Base-by-base conservation (phyloP, 2,113 vertebrate species). In the Oncorhynchus kisutch region DNA sequence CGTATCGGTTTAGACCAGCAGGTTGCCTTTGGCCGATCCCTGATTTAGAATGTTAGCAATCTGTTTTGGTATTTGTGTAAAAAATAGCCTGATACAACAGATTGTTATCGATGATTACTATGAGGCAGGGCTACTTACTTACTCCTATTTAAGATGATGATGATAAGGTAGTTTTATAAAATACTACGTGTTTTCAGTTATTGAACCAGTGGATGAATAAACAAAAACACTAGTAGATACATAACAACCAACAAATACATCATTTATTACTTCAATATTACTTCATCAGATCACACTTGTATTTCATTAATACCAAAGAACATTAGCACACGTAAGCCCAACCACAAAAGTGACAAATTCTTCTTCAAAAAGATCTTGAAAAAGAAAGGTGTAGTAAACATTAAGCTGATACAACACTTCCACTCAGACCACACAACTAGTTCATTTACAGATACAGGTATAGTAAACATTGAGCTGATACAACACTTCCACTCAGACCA, bases 221-320 rank as follows among this genome's bases (percentile, higher is more conserved):
- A 34, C 16, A n/a, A 67, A 67, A 59, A 25, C n/a, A 73, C 59
- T 48, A 13, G 69, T 27, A 12, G 9, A 2, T 45, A 3, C 9
- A 45, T 45, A 70, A 72, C 31, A 68, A 82, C 76, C 78, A 81
- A 88, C 75, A 91, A 89, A 86, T 84, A 83, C 64, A 88, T 89
- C 1, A 88, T 94, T 94, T 94, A 93, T 94, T 94, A 79, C 87
- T 83, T 88, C 45, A 90, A 86, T 85, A 89, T 72, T 88, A 91
- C 75, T 75, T 72, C 81, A 88, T 77, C 51, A 16, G 14, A 66
- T 76, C 80, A 86, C 78, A 87, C 74, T 82, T 72, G 6, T 60
- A 80, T 84, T 81, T 83, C 31, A 92, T 94, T 93, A 94, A 94
- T 92, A 91, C 69, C 77, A 92, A 78, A 85, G 49, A 78, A 90